Evolutionary conservation across 2,797 vertebrate species (phyloP).

Genomic region (Chiloscyllium punctatum): DNA sequence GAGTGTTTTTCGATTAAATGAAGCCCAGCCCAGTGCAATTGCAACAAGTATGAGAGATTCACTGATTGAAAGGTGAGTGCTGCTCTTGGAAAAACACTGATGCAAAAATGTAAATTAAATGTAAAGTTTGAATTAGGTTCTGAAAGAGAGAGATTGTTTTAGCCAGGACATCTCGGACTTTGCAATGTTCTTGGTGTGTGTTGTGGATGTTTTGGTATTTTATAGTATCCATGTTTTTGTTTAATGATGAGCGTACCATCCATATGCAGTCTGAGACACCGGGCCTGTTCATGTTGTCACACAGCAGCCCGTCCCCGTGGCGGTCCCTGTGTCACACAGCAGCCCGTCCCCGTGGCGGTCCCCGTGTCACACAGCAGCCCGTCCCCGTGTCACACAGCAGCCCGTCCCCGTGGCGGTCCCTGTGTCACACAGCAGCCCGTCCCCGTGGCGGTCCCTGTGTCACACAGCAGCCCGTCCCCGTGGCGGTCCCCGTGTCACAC

Average conservation of each 20-base stretch:
- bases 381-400: not conserved
- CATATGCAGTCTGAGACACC: not conserved
- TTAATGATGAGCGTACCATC: not conserved
- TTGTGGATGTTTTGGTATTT: not conserved
- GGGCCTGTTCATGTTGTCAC: not conserved
- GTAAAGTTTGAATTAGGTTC: not conserved
- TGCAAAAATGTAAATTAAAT: not conserved
- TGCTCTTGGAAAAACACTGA: not conserved
- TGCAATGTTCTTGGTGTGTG: not conserved
- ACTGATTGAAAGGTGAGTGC: constrained; percentile 83
- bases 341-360: not conserved
- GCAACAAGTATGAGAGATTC: constrained; percentile 92
- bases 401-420: not conserved
- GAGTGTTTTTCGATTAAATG: constrained; percentile 84
- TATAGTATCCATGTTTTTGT: not conserved
- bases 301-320: not conserved
- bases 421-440: not conserved
- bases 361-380: not conserved
- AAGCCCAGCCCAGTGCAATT: constrained; percentile 83
- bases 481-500: not conserved
- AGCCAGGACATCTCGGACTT: not conserved
- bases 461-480: too few relatives aligned
- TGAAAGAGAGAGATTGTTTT: not conserved
- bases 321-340: not conserved
- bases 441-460: not conserved